Base-by-base conservation (phyloP, 2,888 invertebrate genomes). In the Molanna angustata region DNA sequence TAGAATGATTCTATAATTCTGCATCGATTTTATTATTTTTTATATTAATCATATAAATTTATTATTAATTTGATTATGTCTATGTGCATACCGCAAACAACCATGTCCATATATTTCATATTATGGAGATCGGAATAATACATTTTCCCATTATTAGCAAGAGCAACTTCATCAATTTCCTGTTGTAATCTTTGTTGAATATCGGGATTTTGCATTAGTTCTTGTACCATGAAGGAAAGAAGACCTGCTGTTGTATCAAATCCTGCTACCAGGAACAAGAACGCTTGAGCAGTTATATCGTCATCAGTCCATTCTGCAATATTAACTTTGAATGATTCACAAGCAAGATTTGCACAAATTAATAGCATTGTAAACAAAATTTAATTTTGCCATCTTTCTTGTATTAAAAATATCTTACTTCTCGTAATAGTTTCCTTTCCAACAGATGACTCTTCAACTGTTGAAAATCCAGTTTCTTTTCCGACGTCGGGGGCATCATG, bases 41-140 rank as follows among this genome's bases (percentile, higher is more conserved):
- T n/a, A n/a, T n/a, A n/a, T n/a, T n/a, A n/a, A n/a, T n/a, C n/a
- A n/a, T n/a, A n/a, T n/a, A n/a, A n/a, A n/a, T n/a, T n/a, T n/a
- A n/a, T n/a, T n/a, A n/a, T n/a, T n/a, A n/a, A n/a, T n/a, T n/a
- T n/a, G n/a, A n/a, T n/a, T n/a, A n/a, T n/a, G n/a, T n/a, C n/a
- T n/a, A n/a, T n/a, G n/a, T n/a, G n/a, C 16, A 49, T 59, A 78
- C 78, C 78, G 60, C 79, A 78, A 0, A 82, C 63, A 1, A 82
- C 79, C 80, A 80, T 80, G 50, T 83, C 82, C 69, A 84, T 63
- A 16, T 44, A 44, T 0, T 48, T 55, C 67, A 69, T 64, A 2
- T 60, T 61, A 46, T 65, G 66, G 18, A 69, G 63, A 4, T 65
- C 62, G n/a, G 62, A 63, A 58, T 78, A 80, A 39, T 72, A 70